These are phyloP conservation scores for Upupa epops DNA, from an alignment of 2,113 vertebrate species.

Conservation along the genomic window DNA sequence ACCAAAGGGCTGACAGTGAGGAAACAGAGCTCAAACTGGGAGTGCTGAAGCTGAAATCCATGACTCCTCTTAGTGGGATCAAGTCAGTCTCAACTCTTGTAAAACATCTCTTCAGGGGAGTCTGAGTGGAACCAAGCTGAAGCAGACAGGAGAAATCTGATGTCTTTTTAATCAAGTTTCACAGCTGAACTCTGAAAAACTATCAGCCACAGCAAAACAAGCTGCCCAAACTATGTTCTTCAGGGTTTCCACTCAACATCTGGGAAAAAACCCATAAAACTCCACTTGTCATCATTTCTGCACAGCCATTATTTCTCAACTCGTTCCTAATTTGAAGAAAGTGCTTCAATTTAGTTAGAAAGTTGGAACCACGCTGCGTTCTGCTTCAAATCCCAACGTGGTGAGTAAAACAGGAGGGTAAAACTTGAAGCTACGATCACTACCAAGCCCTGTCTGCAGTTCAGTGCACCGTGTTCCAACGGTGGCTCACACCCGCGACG, in stretches of 20 bases:
- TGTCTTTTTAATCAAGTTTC: neutral
- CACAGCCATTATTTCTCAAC: neutral
- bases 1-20: neutral
- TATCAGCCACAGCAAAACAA: neutral
- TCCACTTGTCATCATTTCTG: neutral
- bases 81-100: neutral
- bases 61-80: neutral
- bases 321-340: neutral
- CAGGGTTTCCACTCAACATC: neutral
- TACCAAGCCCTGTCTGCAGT: neutral
- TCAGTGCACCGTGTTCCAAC: neutral
- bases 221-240: neutral
- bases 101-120: neutral
- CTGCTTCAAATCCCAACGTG: neutral
- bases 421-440: neutral
- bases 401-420: neutral
- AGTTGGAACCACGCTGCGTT: accelerated
- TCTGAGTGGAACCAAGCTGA: neutral
- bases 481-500: accelerated
- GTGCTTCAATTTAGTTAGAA: neutral
- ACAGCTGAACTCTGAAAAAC: neutral
- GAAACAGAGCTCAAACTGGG: neutral
- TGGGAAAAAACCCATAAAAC: neutral
- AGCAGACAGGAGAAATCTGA: neutral
- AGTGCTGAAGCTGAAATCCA: neutral